A percentile compares a stretch with the other conserved stretches of the same genome.
Conservation (phyloP, 2,888 invertebrate genomes). For the Adelphocoris suturalis region DNA sequence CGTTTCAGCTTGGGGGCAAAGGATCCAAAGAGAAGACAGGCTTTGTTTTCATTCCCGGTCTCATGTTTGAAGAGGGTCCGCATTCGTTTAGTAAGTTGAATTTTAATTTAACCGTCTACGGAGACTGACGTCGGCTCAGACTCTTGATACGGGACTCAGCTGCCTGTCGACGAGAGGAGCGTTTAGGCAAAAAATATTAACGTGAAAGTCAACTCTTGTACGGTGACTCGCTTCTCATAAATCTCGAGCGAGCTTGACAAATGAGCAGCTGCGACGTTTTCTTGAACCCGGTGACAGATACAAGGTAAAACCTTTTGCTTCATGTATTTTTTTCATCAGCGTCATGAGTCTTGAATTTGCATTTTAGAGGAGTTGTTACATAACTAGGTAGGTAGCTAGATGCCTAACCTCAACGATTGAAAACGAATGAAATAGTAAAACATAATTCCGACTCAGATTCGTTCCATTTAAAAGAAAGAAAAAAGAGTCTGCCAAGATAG, state of each 20-base stretch:
- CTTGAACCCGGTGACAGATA: conserved; percentile 54
- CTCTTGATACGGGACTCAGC: conserved; percentile 37
- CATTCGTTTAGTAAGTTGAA: conserved; percentile 47
- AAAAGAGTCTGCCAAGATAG: too few relatives aligned
- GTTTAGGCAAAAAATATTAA: conserved; percentile 58
- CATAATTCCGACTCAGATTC: too few relatives aligned
- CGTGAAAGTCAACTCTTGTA: conserved; percentile 60
- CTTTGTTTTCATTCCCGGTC: not conserved
- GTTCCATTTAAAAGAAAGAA: too few relatives aligned
- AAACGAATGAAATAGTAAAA: too few relatives aligned
- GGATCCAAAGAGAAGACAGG: not conserved
- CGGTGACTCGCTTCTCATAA: conserved; percentile 51
- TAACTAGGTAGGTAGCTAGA: too few relatives aligned
- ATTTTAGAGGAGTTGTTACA: not conserved
- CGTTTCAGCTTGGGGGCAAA: too few relatives aligned
- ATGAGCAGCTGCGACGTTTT: conserved; percentile 58
- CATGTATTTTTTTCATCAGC: not conserved
- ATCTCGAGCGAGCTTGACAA: conserved; percentile 49
- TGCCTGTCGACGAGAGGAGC: conserved; percentile 43
- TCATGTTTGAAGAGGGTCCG: conserved; percentile 20
- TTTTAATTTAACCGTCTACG: conserved; percentile 47
- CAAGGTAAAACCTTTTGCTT: conserved; percentile 44
- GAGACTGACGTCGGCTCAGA: conserved; percentile 41
- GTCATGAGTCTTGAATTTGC: not conserved
- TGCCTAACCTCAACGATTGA: too few relatives aligned